Percentiles rank a stretch among this genome's conserved stretches.
phyloP scores from a whole-genome alignment of 2,888 invertebrate genomes.

The Prionchulus punctatus region DNA sequence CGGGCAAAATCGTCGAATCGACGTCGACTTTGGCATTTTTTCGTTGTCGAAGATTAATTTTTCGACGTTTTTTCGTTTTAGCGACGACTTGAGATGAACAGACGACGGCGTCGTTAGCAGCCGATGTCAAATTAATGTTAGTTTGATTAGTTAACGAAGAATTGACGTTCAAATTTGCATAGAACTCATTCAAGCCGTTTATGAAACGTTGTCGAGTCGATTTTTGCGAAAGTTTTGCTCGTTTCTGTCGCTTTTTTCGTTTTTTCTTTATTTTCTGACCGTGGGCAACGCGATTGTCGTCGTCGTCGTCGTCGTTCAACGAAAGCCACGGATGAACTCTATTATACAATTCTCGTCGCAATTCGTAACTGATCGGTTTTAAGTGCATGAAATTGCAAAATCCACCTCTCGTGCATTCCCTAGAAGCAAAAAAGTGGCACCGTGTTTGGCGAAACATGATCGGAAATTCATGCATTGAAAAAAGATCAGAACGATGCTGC shows the following conservation, averaged over 20 bases:
- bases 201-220: neutral
- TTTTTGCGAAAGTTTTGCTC: neutral
- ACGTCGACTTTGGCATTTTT: no score
- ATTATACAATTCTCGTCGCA: slow-evolving; percentile 13
- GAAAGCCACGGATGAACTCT: slow-evolving; percentile 3
- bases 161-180: no score
- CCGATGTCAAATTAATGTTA: no score
- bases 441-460: no score
- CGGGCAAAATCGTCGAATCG: no score
- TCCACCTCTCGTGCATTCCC: slow-evolving; percentile 89
- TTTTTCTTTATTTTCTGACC: neutral
- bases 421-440: slow-evolving; percentile 26
- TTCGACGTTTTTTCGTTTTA: no score
- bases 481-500: no score
- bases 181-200: neutral
- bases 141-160: no score
- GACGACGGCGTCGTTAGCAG: no score
- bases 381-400: slow-evolving; percentile 99
- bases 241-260: neutral
- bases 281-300: neutral
- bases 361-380: slow-evolving; percentile 60
- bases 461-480: no score
- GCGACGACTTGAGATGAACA: no score
- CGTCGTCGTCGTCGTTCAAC: neutral
- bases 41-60: no score